Conservation (phyloP, 2,888 invertebrate species). For the Nemurella pictetii region DNA sequence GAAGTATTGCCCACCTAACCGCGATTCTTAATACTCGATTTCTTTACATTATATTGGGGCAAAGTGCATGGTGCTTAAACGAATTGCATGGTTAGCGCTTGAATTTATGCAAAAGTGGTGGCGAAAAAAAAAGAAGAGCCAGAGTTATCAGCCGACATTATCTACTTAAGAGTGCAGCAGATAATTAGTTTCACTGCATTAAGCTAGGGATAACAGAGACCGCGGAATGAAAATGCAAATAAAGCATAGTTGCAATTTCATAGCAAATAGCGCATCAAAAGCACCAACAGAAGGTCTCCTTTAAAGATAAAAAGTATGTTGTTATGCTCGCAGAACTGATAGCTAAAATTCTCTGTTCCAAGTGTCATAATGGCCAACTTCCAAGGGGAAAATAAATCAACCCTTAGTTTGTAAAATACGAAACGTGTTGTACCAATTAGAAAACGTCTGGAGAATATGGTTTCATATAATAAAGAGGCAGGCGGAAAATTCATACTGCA, state of each 20-base stretch:
- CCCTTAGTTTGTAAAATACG: background rate
- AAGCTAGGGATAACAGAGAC: background rate
- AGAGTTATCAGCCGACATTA: too few relatives aligned
- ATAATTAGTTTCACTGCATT: too few relatives aligned
- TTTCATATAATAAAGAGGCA: background rate
- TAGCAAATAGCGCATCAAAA: background rate
- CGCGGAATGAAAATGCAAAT: background rate
- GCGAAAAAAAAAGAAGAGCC: too few relatives aligned
- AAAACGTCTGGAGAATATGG: background rate
- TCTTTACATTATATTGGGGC: too few relatives aligned
- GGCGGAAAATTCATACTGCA: background rate
- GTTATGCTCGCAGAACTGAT: background rate
- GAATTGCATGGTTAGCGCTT: too few relatives aligned
- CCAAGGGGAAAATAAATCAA: background rate
- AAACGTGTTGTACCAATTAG: background rate
- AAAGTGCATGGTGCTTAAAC: too few relatives aligned
- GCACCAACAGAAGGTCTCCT: background rate
- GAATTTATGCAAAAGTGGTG: too few relatives aligned
- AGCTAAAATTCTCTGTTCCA: background rate
- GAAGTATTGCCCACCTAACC: too few relatives aligned
- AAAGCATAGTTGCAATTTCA: background rate
- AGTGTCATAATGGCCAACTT: background rate
- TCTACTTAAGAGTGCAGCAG: too few relatives aligned
- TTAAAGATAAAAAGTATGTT: background rate
- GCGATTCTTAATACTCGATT: too few relatives aligned